Percentiles rank a stretch among this genome's conserved stretches.
Conservation (phyloP, 2,797 vertebrate genomes). For the Sebastes reedi region DNA sequence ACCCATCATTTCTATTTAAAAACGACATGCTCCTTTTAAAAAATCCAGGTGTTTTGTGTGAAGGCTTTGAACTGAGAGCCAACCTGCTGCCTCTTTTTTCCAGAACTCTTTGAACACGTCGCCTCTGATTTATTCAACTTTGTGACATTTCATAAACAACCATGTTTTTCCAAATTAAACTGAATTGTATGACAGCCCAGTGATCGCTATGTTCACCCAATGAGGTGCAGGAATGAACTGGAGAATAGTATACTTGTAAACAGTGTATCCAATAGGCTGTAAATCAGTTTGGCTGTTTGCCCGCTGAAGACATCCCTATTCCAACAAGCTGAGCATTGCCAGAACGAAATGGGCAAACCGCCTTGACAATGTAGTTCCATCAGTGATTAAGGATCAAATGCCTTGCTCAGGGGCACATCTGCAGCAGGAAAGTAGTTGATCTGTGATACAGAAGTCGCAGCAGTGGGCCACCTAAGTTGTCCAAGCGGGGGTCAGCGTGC, state of each 20-base stretch:
- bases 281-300: not conserved
- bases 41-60: not conserved
- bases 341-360: not conserved
- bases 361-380: not conserved
- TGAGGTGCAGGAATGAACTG: not conserved
- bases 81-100: not conserved
- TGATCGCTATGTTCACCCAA: not conserved
- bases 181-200: not conserved
- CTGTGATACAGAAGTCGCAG: constrained; percentile 2
- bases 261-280: not conserved
- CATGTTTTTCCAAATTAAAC: not conserved
- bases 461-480: constrained; percentile 28
- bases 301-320: not conserved
- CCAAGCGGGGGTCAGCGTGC: constrained; percentile 34
- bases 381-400: not conserved
- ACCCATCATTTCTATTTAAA: not conserved
- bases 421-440: constrained; percentile 12
- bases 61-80: not conserved
- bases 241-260: not conserved
- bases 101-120: not conserved
- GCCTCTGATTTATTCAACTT: not conserved
- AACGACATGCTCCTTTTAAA: not conserved
- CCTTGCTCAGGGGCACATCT: constrained; percentile 44
- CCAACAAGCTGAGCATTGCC: not conserved
- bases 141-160: not conserved